Evolutionary conservation across 2,888 invertebrate species (phyloP), one percentile per base, ranked within the genome.

Genomic region (Diadegma fenestrale): DNA sequence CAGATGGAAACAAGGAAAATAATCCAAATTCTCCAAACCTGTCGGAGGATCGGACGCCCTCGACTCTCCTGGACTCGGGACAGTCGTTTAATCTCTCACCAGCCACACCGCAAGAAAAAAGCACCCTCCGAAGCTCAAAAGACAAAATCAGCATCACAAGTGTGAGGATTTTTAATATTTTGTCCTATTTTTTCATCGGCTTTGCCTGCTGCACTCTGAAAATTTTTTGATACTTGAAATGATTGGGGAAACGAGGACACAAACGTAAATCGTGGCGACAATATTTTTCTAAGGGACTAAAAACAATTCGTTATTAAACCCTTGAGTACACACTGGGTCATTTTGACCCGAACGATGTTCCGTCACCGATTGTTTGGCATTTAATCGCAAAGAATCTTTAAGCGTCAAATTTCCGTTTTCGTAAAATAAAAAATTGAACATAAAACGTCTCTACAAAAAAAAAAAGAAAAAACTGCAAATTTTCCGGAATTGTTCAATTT

Each of bases 1-100:
- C 58, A 89, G 92, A 92, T 17, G 87, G 83, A 17, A 88, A 92
- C 75, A 92, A 93, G 77, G 93, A 93, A 79, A 92, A 92, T 82
- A 89, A 92, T 87, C 89, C 80, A 0, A 93, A 92, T 84, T 73
- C 86, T 0, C 91, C 87, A 43, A 92, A 92, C 82, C 43, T 88
- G 17, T 80, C 81, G 2, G 75, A 48, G 22, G 85, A 87, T 45
- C 22, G 54, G 5, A 84, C 82, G 43, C 83, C 89, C 19, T 85
- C 87, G 10, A 90, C 85, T 58, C 45, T 89, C 17, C 33, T 37
- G 4, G 77, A 86, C 58, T 80, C 86, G 6, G 77, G 69, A 12
- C 75, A 73, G 33, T 81, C 76, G 1, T 45, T 69, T 6, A 51
- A 63, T 81, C 73, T 81, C 14, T 85, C 81, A 22, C 79, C 84